Conservation (phyloP, 2,888 invertebrate genomes). For the Cabera pusaria region DNA sequence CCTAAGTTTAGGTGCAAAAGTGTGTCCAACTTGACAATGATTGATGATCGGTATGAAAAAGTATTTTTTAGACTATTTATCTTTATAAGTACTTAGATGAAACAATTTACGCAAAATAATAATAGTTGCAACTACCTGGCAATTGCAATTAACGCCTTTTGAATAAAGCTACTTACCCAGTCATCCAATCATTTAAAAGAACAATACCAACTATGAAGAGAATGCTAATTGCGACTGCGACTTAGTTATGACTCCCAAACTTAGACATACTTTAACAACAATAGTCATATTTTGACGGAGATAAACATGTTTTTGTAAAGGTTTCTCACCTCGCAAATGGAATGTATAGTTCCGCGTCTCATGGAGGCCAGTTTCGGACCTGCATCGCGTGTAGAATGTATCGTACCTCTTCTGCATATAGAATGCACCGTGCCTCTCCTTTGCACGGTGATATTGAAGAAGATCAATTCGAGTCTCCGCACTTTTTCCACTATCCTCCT, state of each 20-base stretch:
- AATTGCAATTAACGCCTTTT: constrained; percentile 4
- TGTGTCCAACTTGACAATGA: too few species aligned
- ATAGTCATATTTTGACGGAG: constrained; percentile 4
- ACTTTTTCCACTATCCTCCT: constrained; percentile 54
- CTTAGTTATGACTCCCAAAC: constrained; percentile 12
- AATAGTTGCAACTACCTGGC: not conserved
- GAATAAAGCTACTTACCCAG: constrained; percentile 1
- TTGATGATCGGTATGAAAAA: too few species aligned
- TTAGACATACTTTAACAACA: constrained; percentile 3
- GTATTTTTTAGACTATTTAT: too few species aligned
- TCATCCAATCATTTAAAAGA: too few species aligned
- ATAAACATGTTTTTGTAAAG: constrained; percentile 6
- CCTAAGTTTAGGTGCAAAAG: too few species aligned
- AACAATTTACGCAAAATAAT: too few species aligned
- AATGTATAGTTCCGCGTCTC: constrained; percentile 64
- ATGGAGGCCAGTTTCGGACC: constrained; percentile 34
- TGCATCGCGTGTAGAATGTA: constrained; percentile 57
- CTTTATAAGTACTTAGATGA: too few species aligned
- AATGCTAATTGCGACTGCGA: constrained; percentile 8
- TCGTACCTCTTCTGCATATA: constrained; percentile 40
- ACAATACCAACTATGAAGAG: constrained; percentile 11
- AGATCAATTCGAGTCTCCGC: constrained; percentile 54
- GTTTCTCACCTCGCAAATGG: constrained; percentile 65
- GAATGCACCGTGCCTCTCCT: constrained; percentile 43
- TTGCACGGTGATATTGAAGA: constrained; percentile 54